phyloP scores from a whole-genome alignment of 2,888 invertebrate species.

The Hypselothyrea guttata region DNA sequence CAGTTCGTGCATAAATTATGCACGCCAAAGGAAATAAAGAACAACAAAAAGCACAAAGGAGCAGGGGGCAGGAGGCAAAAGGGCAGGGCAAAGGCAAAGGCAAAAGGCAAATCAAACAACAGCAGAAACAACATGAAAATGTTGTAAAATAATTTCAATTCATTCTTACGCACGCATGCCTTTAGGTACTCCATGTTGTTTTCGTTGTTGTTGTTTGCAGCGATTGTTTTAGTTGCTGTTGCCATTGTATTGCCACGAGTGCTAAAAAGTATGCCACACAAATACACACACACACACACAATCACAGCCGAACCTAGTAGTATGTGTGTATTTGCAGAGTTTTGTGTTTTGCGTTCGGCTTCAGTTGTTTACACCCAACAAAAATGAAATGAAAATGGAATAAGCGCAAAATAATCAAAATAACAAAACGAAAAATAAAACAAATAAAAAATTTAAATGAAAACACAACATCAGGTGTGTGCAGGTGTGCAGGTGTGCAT shows the following conservation, averaged over 20 bases:
- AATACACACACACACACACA: constrained; percentile 1
- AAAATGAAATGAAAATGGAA: constrained; percentile 32
- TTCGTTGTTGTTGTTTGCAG: background rate
- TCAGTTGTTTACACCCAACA: constrained; percentile 48
- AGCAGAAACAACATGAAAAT: constrained; percentile 63
- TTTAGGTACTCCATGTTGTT: constrained; percentile 5
- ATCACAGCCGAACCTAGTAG: background rate
- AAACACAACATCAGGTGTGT: constrained; percentile 30
- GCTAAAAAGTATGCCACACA: constrained; percentile 29
- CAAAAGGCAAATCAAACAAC: constrained; percentile 56
- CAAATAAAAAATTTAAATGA: constrained; percentile 12
- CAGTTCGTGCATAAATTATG: constrained; percentile 64
- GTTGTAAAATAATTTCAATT: constrained; percentile 76
- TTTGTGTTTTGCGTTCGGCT: constrained; percentile 38
- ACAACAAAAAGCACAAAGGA: constrained; percentile 19
- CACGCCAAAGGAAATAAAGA: constrained; percentile 22
- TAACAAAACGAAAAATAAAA: constrained; percentile 7
- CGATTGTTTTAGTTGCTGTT: constrained; percentile 16
- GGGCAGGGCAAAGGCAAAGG: constrained; percentile 13
- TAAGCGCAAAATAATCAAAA: constrained; percentile 30
- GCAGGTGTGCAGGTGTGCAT: background rate
- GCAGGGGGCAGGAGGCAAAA: constrained; percentile 4
- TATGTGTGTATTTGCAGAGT: constrained; percentile 19
- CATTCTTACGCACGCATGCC: constrained; percentile 65
- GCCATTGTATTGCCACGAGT: constrained; percentile 27